Evolutionary conservation across 2,888 invertebrate genomes (phyloP).

Genomic region (Caenorhabditis sp.): DNA sequence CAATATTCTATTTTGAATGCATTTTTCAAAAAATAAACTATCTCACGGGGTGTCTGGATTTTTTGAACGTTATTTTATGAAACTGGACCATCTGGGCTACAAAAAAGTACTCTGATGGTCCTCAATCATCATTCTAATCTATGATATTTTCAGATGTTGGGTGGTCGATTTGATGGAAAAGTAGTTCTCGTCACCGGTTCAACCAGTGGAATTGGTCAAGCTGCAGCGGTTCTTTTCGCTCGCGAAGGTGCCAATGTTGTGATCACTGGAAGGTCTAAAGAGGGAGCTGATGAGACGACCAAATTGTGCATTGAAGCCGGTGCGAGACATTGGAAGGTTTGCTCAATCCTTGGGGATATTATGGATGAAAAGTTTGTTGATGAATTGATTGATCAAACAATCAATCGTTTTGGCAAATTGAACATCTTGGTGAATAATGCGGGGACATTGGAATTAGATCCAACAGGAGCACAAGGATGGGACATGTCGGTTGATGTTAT

Average conservation of each 20-base stretch:
- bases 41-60: too few relatives aligned
- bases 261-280: conserved; percentile 39
- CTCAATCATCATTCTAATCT: too few relatives aligned
- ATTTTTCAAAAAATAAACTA: too few relatives aligned
- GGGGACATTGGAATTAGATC: conserved; percentile 33
- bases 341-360: not conserved
- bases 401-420: conserved; percentile 35
- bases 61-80: too few relatives aligned
- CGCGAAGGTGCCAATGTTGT: conserved; percentile 41
- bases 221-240: conserved; percentile 37
- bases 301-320: conserved; percentile 25
- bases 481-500: conserved; percentile 39
- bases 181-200: conserved; percentile 38
- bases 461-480: conserved; percentile 36
- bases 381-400: not conserved
- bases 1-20: too few relatives aligned
- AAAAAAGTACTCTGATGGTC: too few relatives aligned
- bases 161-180: conserved; percentile 30
- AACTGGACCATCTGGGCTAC: too few relatives aligned
- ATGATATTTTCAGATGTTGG: not conserved
- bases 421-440: conserved; percentile 49
- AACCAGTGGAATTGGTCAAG: conserved; percentile 50
- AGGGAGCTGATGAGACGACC: conserved; percentile 13
- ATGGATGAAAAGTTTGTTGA: not conserved
- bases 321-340: conserved; percentile 16